Base-by-base conservation (phyloP, 2,888 invertebrate species). In the Pachymerium ferrugineum region DNA sequence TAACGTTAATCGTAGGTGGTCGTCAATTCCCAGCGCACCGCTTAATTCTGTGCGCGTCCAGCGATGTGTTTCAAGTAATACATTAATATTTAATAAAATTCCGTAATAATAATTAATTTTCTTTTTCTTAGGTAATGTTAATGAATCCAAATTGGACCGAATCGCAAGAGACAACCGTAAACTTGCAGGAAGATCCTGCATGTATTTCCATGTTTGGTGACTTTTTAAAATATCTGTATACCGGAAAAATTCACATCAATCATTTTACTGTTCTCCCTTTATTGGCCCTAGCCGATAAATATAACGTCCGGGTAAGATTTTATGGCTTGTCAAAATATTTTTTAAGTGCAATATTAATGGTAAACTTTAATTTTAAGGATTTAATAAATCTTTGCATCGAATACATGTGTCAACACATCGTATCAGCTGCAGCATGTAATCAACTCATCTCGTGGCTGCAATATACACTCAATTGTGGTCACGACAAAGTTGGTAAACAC, bases 131-230 rank as follows among this genome's bases (percentile, higher is more conserved):
- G 90, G 90, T 91, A n/a, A 97, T 97, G 97, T 83, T 97, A 62
- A 94, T 94, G 90, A 93, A 91, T 80, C 90, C 94, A 0, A 91
- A 92, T 80, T 97, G 96, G 96, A 90, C 88, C 72, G 97, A 97
- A 82, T 93, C 93, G 81, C 87, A 91, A 74, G 92, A 93, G 82
- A 90, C 89, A 78, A 87, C 89, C 62, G 90, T 97, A 70, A 89
- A 90, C 71, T 85, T 97, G 14, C 90, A 92, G 79, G 97, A 97
- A 84, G 90, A 93, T 12, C 89, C 91, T 0, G 88, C 89, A 73
- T 96, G 95, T 80, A 89, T 90, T 25, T 85, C 87, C 38, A 92
- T 94, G 68, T 97, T 97, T 84, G 91, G 91, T 76, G 89, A 90
- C 80, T 96, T 97, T 83, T 85, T 97, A 28, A 90, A 92, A 83